phyloP scores from a whole-genome alignment of 2,888 invertebrate genomes.

The Busseola fusca region DNA sequence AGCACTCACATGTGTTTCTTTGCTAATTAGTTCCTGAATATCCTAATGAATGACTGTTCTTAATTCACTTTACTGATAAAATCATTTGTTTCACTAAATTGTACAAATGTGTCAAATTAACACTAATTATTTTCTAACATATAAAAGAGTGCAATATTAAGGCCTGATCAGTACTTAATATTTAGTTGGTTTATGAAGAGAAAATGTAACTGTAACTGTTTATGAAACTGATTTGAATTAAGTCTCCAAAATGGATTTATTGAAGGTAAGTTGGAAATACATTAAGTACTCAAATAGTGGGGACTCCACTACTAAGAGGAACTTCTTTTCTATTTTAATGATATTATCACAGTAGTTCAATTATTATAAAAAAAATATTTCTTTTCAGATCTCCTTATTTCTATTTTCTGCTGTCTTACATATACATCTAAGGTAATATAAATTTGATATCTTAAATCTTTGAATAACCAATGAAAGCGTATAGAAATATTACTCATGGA shows the following conservation, averaged over 20 bases:
- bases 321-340: background rate
- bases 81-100: conserved; percentile 59
- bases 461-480: background rate
- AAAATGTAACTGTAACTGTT: conserved; percentile 35
- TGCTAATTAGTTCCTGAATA: conserved; percentile 8
- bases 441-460: conserved; percentile 1
- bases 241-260: conserved; percentile 38
- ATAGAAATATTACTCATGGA: background rate
- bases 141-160: conserved; percentile 26
- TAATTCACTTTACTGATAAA: conserved; percentile 41
- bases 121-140: conserved; percentile 37
- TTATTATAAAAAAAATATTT: background rate
- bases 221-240: background rate
- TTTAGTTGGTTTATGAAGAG: background rate
- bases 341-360: background rate
- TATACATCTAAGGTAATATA: conserved; percentile 40
- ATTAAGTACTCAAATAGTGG: background rate
- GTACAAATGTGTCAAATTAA: conserved; percentile 44
- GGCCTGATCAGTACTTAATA: conserved; percentile 4
- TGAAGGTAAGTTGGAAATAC: conserved; percentile 33
- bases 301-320: background rate
- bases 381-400: conserved; percentile 52
- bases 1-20: background rate
- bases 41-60: conserved; percentile 13
- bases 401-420: conserved; percentile 28